A percentile compares a stretch with the other conserved stretches of the same genome.
These are phyloP conservation scores for Sarcophaga subvicina DNA, from an alignment of 2,888 invertebrate genomes.

Conservation along the genomic window DNA sequence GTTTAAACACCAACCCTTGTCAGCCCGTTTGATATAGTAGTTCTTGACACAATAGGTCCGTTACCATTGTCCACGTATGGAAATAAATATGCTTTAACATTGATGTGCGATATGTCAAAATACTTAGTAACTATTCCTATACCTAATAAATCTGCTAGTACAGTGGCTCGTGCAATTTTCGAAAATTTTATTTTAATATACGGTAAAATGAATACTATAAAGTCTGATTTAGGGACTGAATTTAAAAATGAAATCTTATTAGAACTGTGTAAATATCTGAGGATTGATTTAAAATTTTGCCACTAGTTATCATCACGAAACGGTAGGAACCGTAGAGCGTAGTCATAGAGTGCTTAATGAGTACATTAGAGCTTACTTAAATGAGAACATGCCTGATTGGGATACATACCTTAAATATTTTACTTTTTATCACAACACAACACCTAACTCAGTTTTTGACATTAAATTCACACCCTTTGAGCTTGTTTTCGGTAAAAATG, in stretches of 20 bases:
- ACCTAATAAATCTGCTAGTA: conserved; percentile 12
- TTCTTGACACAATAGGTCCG: conserved; percentile 27
- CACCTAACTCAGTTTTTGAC: conserved; percentile 37
- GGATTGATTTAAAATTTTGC: conserved; percentile 33
- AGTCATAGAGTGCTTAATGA: conserved; percentile 34
- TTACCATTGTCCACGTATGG: not conserved
- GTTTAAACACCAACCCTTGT: conserved; percentile 55
- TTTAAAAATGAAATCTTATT: conserved; percentile 40
- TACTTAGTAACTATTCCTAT: conserved; percentile 7
- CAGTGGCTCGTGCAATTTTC: conserved; percentile 14
- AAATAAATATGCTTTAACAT: conserved; percentile 25
- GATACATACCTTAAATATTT: conserved; percentile 34
- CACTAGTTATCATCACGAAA: conserved; percentile 33
- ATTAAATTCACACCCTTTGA: conserved; percentile 42
- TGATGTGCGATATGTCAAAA: conserved; percentile 19
- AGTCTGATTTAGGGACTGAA: conserved; percentile 33
- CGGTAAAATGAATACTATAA: conserved; percentile 23
- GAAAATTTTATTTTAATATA: conserved; percentile 26
- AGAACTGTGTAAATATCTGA: conserved; percentile 24
- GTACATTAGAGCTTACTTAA: conserved; percentile 27
- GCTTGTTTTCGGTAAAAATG: conserved; percentile 36
- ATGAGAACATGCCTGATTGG: conserved; percentile 17
- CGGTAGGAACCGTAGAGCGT: conserved; percentile 17
- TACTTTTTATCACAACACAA: conserved; percentile 15
- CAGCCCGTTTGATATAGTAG: conserved; percentile 53